Base-by-base conservation (phyloP, 1,140 invertebrate species). In the Bradysia coprophila region DNA sequence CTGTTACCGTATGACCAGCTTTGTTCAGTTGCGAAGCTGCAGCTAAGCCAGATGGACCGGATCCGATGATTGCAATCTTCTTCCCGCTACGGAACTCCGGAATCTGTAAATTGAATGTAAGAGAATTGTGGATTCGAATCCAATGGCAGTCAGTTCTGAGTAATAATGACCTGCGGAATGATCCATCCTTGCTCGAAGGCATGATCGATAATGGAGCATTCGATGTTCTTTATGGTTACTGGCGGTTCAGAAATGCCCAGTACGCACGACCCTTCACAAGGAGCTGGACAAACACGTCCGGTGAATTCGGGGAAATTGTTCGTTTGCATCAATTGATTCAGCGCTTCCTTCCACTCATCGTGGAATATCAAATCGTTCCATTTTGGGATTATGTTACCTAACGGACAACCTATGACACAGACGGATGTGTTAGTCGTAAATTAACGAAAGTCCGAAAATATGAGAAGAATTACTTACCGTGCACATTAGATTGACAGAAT, bases 281-380 rank as follows among this genome's bases (percentile, higher is more conserved):
- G 95, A 13, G 95, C 94, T 10, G 95, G 95, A 59, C 95, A 99
- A 9, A 97, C 93, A 53, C 95, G 69, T 3, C 95, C 95, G 38
- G 94, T 98, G 57, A 98, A 98, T 65, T 99, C 95, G 33, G 95
- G 95, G 66, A 99, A 98, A 58, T 98, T 98, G 57, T 98, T 98
- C 2, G 95, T 99, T 62, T 98, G 94, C 43, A 96, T 65, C 21
- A 99, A 69, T 52, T 96, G 90, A 48, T 84, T 76, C 1, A 98
- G 65, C n/a, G 96, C 96, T 61, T 96, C 88, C 46, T 83, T 77
- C 95, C 95, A 99, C 54, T 96, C 87, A 40, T 85, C 81, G 47
- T 85, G 78, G 64, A 87, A 97, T 2, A 98, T 72, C 1, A 98
- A 73, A 62, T 97, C 88, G 64, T 99, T 99, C 90, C 92, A 99